These are phyloP conservation scores for Drosophila subobscura DNA, from an alignment of 1,140 invertebrate genomes.

Conservation along the genomic window DNA sequence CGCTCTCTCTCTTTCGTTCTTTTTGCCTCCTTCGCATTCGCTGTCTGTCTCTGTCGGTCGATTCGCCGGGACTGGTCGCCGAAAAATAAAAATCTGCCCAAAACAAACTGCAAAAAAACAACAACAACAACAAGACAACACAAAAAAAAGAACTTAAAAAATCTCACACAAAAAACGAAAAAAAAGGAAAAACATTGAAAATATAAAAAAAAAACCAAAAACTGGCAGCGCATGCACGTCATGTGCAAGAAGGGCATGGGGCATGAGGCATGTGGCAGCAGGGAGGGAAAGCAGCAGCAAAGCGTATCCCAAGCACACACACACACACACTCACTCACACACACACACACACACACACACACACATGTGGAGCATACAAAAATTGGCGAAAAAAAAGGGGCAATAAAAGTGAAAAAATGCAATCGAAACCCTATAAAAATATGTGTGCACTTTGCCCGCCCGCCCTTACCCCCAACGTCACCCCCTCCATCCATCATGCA, in stretches of 20 bases:
- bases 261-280: conserved; percentile 1
- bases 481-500: not conserved
- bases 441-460: conserved; percentile 60
- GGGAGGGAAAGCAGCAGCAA: conserved; percentile 49
- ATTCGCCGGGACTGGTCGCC: conserved; percentile 53
- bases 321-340: conserved; percentile 20
- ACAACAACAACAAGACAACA: conserved; percentile 31
- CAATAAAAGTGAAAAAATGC: conserved; percentile 52
- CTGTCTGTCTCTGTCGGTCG: conserved; percentile 40
- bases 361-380: not conserved
- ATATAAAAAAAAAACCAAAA: conserved; percentile 24
- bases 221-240: conserved; percentile 36
- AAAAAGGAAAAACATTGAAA: conserved; percentile 12
- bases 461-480: not conserved
- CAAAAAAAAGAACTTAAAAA: conserved; percentile 59
- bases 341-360: conserved; percentile 15
- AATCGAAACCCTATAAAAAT: conserved; percentile 81
- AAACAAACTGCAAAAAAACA: conserved; percentile 65
- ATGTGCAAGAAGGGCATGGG: conserved; percentile 21
- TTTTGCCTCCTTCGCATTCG: conserved; percentile 13
- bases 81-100: conserved; percentile 82
- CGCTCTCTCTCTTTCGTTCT: conserved; percentile 21
- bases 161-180: conserved; percentile 39
- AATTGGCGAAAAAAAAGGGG: conserved; percentile 21
- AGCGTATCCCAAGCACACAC: conserved; percentile 72